Percentiles rank a stretch among this genome's conserved stretches.
Conservation (phyloP, 2,113 vertebrate species). For the Microtus montanus region DNA sequence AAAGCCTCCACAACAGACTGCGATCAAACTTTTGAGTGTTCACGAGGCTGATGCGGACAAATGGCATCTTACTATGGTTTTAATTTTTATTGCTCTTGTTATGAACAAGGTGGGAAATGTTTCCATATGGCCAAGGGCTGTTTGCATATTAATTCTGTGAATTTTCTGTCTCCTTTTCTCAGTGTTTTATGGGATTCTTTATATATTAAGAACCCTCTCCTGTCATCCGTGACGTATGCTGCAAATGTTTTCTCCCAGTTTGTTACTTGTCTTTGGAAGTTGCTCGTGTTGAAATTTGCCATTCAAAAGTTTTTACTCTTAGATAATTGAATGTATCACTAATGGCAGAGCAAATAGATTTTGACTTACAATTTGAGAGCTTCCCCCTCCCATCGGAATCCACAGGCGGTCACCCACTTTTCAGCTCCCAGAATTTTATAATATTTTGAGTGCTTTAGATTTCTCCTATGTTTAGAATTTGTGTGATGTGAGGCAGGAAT, state of each 20-base stretch:
- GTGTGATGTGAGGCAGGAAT: not conserved
- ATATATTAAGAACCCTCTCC: not conserved
- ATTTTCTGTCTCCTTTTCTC: not conserved
- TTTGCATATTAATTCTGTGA: not conserved
- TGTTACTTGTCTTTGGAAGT: conserved; percentile 39
- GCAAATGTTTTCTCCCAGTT: conserved; percentile 7
- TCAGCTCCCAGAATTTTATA: not conserved
- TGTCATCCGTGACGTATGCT: conserved; percentile 27
- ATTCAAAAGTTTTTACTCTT: conserved; percentile 21
- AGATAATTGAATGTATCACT: conserved; percentile 16
- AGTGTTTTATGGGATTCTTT: not conserved
- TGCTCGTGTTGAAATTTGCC: not conserved
- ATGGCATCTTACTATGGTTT: not conserved
- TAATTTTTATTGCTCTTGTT: conserved; percentile 28
- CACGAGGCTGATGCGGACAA: not conserved
- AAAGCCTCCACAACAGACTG: not conserved
- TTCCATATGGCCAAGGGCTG: conserved; percentile 21
- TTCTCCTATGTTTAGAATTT: not conserved
- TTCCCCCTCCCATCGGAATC: not conserved
- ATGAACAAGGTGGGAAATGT: conserved; percentile 43
- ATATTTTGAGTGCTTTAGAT: not conserved
- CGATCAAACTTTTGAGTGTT: not conserved
- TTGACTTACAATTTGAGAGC: not conserved
- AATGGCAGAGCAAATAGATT: conserved; percentile 7
- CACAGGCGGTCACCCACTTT: not conserved